Evolutionary conservation across 2,888 invertebrate species (phyloP).

Genomic region (Pinctada fucata): DNA sequence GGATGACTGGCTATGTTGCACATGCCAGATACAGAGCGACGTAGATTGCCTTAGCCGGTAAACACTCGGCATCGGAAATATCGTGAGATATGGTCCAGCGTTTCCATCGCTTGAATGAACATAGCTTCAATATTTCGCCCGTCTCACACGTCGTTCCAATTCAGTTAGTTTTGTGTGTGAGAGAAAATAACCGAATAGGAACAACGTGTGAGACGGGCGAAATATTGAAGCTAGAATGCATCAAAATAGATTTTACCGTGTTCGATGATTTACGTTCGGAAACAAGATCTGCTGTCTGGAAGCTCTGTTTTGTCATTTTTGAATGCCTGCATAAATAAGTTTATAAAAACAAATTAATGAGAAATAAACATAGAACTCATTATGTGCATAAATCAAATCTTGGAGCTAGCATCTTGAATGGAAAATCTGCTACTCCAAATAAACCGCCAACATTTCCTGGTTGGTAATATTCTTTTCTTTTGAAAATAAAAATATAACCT

Average conservation of each 20-base stretch:
- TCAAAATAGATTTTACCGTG: slow-evolving; percentile 32
- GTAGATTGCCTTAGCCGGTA: slow-evolving; percentile 44
- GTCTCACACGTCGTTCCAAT: too few relatives aligned
- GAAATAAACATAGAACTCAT: neutral
- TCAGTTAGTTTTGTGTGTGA: too few relatives aligned
- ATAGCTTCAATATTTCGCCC: too few relatives aligned
- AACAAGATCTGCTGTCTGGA: slow-evolving; percentile 36
- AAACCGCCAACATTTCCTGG: slow-evolving; percentile 6
- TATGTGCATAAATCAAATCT: slow-evolving; percentile 12
- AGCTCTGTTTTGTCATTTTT: neutral
- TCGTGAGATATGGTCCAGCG: slow-evolving; percentile 30
- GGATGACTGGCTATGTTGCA: slow-evolving; percentile 33
- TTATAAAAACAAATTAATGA: neutral
- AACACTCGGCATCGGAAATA: slow-evolving; percentile 32
- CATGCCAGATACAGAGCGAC: slow-evolving; percentile 12
- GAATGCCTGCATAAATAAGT: too few relatives aligned
- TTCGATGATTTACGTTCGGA: slow-evolving; percentile 15
- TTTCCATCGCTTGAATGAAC: slow-evolving; percentile 24
- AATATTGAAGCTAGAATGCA: slow-evolving; percentile 23
- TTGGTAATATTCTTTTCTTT: neutral
- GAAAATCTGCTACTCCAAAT: slow-evolving; percentile 37
- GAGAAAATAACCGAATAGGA: too few relatives aligned
- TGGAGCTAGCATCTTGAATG: slow-evolving; percentile 33
- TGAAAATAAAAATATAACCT: too few relatives aligned
- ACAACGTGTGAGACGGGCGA: too few relatives aligned